phyloP scores from a whole-genome alignment of 2,113 vertebrate species.

The Heterotis niloticus region DNA sequence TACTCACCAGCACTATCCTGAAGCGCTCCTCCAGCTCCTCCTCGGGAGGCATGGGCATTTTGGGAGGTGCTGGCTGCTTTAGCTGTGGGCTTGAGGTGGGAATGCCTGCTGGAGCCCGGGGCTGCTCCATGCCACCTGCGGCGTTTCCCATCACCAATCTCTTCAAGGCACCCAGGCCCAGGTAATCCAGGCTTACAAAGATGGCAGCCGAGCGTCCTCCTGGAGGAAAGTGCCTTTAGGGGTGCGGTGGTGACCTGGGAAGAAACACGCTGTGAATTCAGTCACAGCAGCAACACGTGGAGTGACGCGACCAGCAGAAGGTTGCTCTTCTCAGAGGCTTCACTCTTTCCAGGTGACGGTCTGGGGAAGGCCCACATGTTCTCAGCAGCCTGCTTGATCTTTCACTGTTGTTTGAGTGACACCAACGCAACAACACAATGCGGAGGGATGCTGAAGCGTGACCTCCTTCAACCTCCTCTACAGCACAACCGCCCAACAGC shows the following conservation, averaged over 20 bases:
- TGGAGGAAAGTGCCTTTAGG: not conserved
- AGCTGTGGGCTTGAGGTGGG: conserved; percentile 34
- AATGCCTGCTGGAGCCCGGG: conserved; percentile 27
- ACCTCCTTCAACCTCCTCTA: not conserved
- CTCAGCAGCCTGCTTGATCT: not conserved
- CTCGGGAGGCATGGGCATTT: conserved; percentile 70
- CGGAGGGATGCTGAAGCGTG: not conserved
- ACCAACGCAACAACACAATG: not conserved
- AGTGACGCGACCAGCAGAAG: not conserved
- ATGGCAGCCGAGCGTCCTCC: not conserved
- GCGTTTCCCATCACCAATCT: conserved; percentile 74
- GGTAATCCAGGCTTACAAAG: conserved; percentile 13
- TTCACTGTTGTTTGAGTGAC: not conserved
- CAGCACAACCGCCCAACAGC: not conserved
- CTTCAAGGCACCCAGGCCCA: conserved; percentile 32
- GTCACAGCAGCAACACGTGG: not conserved
- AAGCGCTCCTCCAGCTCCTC: conserved; percentile 80
- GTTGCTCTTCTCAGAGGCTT: not conserved
- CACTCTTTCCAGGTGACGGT: not conserved
- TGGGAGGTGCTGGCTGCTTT: conserved; percentile 52
- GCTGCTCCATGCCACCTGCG: conserved; percentile 68
- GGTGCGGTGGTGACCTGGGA: too few relatives aligned
- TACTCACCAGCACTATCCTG: conserved; percentile 74
- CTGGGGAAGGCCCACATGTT: not conserved
- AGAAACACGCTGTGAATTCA: not conserved